Conservation (phyloP, 2,113 vertebrate species). For the Actenoides lindsayi region DNA sequence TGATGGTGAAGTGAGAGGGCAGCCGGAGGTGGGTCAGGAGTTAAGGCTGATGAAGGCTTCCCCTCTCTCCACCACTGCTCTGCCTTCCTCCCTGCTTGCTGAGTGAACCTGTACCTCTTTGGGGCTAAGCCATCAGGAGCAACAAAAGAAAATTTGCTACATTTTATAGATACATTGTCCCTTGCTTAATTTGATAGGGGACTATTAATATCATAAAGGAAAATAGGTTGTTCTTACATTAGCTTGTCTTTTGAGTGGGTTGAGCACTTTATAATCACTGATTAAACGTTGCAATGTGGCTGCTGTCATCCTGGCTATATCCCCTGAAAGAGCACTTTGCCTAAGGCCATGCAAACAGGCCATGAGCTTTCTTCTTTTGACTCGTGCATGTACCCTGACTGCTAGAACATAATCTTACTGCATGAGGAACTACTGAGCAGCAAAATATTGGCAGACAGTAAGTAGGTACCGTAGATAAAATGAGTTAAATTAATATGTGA, state of each 20-base stretch:
- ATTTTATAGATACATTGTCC: neutral
- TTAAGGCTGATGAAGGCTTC: neutral
- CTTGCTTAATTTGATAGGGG: neutral
- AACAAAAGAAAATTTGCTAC: neutral
- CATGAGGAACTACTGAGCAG: neutral
- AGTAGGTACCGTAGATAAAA: neutral
- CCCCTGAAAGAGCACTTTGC: neutral
- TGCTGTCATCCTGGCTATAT: neutral
- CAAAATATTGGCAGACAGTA: neutral
- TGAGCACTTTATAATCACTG: neutral
- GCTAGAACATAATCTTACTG: neutral
- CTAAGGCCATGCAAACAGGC: neutral
- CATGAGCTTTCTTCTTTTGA: neutral
- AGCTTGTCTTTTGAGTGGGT: conserved; percentile 19
- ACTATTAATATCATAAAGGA: neutral
- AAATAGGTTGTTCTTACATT: conserved; percentile 3
- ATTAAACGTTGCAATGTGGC: conserved; percentile 15
- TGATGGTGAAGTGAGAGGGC: neutral
- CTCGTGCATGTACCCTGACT: neutral
- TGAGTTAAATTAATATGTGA: conserved; percentile 15
- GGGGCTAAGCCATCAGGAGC: neutral
- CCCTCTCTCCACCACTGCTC: neutral
- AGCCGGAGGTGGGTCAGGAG: neutral
- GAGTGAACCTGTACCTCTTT: neutral
- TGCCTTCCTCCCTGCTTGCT: neutral